Base-by-base conservation (phyloP, 2,888 invertebrate genomes). In the Cheilosia impressa region DNA sequence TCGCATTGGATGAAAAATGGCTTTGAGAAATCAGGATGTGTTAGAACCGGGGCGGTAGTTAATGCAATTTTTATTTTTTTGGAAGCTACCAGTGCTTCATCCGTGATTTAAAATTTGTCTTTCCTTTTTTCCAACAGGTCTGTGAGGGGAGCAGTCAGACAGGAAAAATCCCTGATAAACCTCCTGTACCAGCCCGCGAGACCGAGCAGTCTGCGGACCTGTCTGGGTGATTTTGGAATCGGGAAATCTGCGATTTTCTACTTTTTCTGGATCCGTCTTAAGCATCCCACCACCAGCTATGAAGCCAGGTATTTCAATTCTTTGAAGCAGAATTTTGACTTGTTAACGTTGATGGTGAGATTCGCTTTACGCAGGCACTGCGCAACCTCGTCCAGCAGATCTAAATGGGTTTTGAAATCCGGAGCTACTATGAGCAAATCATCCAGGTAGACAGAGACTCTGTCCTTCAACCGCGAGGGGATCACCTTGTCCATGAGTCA, bases 1-100 rank as follows among this genome's bases (percentile, higher is more conserved):
- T 87, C 78, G 22, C 87, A 88, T 9, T 82, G 83, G 0, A 87
- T 31, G 31, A 0, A 31, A 1, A 31, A 31, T 31, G 7, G 31
- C 9, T 9, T 31, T 2, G 31, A 31, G 43, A 87, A 87, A n/a
- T 87, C 34, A 0, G 87, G 72, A 4, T 79, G 78, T n/a, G 82
- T 63, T 6, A 87, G 47, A 0, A 85, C 72, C 0, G 87, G 88
- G 1, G 85, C 83, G 0, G 78, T 65, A 0, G 81, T 81, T 4
- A 88, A 34, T 0, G 41, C 45, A 1, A 38, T 27, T 31, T 88
- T 87, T 0, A 87, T 5, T 10, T 45, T n/a, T 0, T 82, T 65
- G 27, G 87, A 87, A 7, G 87, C 34, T 3, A 0, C 0, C n/a
- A 75, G 38, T 7, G 81, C 81, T 55, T 62, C 62, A 0, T 31